Evolutionary conservation across 2,888 invertebrate species (phyloP), one percentile per base, ranked within the genome.

Genomic region (Epistrophe grossulariae): DNA sequence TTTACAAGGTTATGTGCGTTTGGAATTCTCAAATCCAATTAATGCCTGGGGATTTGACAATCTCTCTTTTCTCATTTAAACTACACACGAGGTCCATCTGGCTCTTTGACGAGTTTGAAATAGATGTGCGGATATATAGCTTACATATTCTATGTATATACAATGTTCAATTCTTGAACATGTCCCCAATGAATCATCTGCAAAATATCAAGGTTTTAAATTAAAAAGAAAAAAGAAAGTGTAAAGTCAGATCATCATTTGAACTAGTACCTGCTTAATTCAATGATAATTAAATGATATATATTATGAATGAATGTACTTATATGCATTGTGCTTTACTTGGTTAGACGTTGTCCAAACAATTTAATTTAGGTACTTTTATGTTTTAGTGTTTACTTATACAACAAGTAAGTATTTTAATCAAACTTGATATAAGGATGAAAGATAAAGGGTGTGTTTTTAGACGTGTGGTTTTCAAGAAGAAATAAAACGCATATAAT

Each of bases 1-100:
- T 40, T 62, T 62, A 62, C 40, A 62, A 62, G 62, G 62, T 62
- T 62, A 62, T 62, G 24, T 62, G 62, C 62, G 62, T 62, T 62
- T 38, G 60, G 13, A 60, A 60, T 43, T 62, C 62, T 62, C 43
- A 43, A 62, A 24, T 62, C 40, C 40, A 62, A 62, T 62, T 40
- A 62, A 62, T 62, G 43, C 40, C 62, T 62, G 62, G 62, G 43
- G 62, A 43, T 62, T 62, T 62, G 24, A 43, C 24, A 62, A 62
- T 62, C 24, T 43, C 15, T 43, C 17, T 15, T 43, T 40, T 62
- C 40, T 40, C 24, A 40, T 24, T 24, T 40, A 5, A 59, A 59
- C 35, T 59, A 59, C 11, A 59, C 31, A 57, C 31, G n/a, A 31
- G 17, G 35, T 59, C 57, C 17, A 35, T 59, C 35, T 59, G 59